Evolutionary conservation across 2,113 vertebrate genomes (phyloP), one percentile per base, ranked within the genome.

Genomic region (Lethenteron reissneri): DNA sequence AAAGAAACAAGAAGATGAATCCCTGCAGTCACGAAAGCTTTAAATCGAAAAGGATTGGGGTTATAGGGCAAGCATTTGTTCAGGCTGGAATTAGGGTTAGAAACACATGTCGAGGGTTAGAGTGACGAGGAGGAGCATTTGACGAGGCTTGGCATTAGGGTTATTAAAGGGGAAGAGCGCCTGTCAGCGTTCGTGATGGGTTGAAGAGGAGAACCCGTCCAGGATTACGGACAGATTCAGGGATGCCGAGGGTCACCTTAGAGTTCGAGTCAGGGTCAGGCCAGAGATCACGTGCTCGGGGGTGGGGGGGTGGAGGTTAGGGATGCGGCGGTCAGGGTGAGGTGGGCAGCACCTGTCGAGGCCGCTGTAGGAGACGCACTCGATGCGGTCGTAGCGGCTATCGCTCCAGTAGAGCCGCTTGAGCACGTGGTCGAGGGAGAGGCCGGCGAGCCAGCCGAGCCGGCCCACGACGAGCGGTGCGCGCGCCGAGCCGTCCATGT

Each of bases 381-480:
- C 79, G 73, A 84, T 80, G 0, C 80, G 80, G 77, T 84, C 80
- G 73, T 81, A 84, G 73, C 83, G 82, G 73, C 80, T 82, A 75
- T 84, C 82, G 8, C 80, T 76, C 82, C 82, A 84, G 76, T 84
- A 84, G 62, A 84, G 77, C 71, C 82, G 78, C 74, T 75, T 71
- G 12, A 77, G 82, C 72, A 81, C n/a, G 6, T 83, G 79, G 70
- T 84, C 82, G 1, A 84, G 71, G 13, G 78, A 81, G 9, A 84
- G 78, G 70, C 79, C 82, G 14, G 78, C 80, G 8, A 82, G 82
- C 2, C 57, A 76, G 70, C 82, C 82, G 0, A 83, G 80, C 71
- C 79, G 58, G 58, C 1, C 76, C 74, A 77, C 82, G 58, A 84
- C 80, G 70, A 84, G 74, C 56, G 82, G 80, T 1, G 80, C 4